Percentiles rank a stretch among this genome's conserved stretches.
Evolutionary conservation across 2,113 vertebrate species (phyloP).

Genomic region (Psophia crepitans): DNA sequence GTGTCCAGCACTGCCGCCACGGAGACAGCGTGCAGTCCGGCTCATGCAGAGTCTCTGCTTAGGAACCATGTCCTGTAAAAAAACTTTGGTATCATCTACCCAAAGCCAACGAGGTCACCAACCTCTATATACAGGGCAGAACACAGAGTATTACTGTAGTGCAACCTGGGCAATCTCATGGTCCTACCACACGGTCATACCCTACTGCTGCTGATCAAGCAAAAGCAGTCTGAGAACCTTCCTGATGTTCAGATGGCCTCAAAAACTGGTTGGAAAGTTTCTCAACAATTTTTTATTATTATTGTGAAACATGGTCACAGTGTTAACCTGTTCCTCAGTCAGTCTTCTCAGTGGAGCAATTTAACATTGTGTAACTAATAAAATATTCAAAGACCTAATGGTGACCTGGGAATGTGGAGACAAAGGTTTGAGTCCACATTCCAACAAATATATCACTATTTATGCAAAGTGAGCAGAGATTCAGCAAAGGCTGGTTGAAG

Average conservation of each 20-base stretch:
- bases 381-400: not conserved
- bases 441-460: not conserved
- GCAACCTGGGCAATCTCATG: no score
- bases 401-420: not conserved
- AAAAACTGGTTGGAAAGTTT: not conserved
- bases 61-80: not conserved
- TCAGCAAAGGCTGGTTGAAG: not conserved
- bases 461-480: not conserved
- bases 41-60: not conserved
- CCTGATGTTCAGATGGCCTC: not conserved
- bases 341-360: not conserved
- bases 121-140: not conserved
- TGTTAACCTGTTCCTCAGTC: not conserved
- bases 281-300: not conserved
- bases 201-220: not conserved
- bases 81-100: not conserved
- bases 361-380: not conserved
- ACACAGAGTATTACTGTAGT: not conserved
- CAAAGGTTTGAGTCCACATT: not conserved
- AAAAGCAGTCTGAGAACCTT: not conserved
- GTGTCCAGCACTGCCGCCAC: not conserved
- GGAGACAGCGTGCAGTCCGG: not conserved
- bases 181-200: not conserved
- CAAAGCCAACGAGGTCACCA: not conserved
- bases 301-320: not conserved